A percentile compares a stretch with the other conserved stretches of the same genome.
Evolutionary conservation across 1,140 invertebrate genomes (phyloP).

Genomic region (Eupeodes corollae): DNA sequence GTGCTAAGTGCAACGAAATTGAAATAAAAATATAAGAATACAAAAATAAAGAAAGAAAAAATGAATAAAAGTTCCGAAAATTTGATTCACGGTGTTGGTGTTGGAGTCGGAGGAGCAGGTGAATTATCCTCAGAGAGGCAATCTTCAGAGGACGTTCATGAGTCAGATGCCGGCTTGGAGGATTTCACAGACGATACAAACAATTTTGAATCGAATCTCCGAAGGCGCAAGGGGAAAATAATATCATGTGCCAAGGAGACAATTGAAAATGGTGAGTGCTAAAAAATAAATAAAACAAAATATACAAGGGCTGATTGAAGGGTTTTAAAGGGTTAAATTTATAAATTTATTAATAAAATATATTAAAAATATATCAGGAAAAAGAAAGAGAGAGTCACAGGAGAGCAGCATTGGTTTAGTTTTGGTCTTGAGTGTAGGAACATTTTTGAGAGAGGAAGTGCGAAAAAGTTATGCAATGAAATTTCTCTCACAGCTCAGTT

Average conservation of each 20-base stretch:
- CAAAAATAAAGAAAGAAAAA: conserved; percentile 4
- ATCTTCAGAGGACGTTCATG: conserved; percentile 32
- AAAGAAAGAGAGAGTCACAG: background rate
- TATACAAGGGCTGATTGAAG: background rate
- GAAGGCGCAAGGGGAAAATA: conserved; percentile 37
- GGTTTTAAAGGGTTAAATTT: background rate
- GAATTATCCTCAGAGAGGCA: conserved; percentile 17
- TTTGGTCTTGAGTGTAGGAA: no score
- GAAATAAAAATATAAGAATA: background rate
- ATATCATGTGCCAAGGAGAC: conserved; percentile 38
- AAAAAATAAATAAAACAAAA: background rate
- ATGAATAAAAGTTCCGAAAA: conserved; percentile 35
- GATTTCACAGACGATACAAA: conserved; percentile 31
- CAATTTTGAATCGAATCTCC: conserved; percentile 36
- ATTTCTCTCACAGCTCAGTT: no score
- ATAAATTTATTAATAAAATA: background rate
- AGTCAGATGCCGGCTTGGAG: conserved; percentile 20
- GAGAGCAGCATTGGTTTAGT: no score
- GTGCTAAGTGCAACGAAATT: no score
- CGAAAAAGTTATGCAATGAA: no score
- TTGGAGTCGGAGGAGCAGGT: background rate
- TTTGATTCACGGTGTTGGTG: conserved; percentile 17
- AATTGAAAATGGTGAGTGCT: conserved; percentile 34
- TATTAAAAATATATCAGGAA: background rate
- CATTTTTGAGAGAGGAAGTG: no score